These are phyloP conservation scores for Alosa sapidissima DNA, from an alignment of 2,797 vertebrate genomes.

Conservation along the genomic window DNA sequence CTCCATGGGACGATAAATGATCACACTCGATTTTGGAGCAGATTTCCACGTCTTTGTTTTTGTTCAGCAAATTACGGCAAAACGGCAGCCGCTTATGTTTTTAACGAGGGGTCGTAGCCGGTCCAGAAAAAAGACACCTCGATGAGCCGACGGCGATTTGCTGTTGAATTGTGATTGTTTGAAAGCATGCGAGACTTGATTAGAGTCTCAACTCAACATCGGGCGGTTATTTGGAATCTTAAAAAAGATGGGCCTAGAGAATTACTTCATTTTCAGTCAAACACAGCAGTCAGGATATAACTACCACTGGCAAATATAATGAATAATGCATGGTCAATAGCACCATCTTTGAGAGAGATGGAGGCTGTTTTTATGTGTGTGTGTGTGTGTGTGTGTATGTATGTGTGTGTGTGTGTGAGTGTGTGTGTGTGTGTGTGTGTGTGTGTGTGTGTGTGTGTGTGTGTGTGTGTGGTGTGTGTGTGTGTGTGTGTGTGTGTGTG, in stretches of 20 bases:
- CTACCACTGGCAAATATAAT: conserved; percentile 60
- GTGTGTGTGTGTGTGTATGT: conserved; percentile 29
- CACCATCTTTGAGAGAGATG: conserved; percentile 22
- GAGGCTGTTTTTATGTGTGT: background rate
- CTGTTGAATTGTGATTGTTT: background rate
- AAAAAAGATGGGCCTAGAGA: background rate
- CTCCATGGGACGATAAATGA: background rate
- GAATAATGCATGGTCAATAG: conserved; percentile 62
- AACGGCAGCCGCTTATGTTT: background rate
- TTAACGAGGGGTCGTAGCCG: background rate
- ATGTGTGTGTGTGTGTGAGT: conserved; percentile 5
- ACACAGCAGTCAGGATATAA: background rate
- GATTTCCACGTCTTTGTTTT: background rate
- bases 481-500: background rate
- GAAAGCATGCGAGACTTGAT: background rate
- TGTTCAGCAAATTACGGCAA: background rate
- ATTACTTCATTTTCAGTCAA: background rate
- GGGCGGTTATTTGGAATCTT: background rate
- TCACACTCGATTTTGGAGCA: background rate
- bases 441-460: conserved; percentile 31
- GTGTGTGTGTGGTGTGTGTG: background rate
- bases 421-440: conserved; percentile 1
- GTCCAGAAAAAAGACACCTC: background rate
- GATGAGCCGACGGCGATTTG: background rate
- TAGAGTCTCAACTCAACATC: background rate